Conservation (phyloP, 2,113 vertebrate genomes). For the Chaetops frenatus region DNA sequence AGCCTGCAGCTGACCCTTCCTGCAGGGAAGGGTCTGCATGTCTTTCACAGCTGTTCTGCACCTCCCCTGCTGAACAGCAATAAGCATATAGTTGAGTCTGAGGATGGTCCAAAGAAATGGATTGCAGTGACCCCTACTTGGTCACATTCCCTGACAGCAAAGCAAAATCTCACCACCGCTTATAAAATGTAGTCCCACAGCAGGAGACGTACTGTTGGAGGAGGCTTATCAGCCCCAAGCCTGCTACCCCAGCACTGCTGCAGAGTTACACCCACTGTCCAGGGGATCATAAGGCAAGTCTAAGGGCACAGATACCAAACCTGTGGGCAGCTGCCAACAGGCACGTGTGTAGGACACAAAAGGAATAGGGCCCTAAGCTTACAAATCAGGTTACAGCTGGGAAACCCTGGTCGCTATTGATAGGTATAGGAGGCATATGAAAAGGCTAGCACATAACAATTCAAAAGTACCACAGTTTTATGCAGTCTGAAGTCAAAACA, state of each 20-base stretch:
- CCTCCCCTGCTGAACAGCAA: background rate
- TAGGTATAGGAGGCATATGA: background rate
- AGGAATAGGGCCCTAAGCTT: background rate
- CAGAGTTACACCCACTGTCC: background rate
- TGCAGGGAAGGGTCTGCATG: background rate
- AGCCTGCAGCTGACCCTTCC: background rate
- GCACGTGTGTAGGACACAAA: background rate
- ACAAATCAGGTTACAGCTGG: background rate
- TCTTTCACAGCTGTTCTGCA: background rate
- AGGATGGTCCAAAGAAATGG: background rate
- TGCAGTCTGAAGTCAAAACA: background rate
- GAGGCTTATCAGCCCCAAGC: background rate
- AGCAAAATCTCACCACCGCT: background rate
- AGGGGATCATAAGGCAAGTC: background rate
- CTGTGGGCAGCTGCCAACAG: background rate
- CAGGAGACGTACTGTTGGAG: background rate
- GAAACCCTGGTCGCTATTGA: background rate
- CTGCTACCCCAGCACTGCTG: no score
- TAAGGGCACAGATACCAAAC: rapidly evolving
- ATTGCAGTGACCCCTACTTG: background rate
- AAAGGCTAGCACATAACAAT: background rate
- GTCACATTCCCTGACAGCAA: background rate
- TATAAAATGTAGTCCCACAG: background rate
- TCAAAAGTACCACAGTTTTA: background rate
- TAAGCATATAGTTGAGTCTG: background rate